phyloP scores from a whole-genome alignment of 1,140 invertebrate species.

The Marisa cornuarietis region DNA sequence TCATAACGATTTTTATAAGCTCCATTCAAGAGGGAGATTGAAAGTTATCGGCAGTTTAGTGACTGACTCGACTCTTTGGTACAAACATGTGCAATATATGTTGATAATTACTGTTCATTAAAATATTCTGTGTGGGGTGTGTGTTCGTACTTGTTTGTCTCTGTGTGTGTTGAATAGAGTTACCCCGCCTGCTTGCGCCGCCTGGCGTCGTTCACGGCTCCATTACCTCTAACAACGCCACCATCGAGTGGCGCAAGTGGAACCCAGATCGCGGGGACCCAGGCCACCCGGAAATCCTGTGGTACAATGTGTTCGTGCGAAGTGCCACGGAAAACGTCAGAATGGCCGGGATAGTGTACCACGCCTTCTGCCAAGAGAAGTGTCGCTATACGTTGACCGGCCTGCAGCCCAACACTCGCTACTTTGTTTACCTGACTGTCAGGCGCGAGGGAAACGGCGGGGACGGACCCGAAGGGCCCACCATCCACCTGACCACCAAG shows the following conservation, averaged over 20 bases:
- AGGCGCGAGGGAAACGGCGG: slow-evolving; percentile 50
- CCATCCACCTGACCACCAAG: slow-evolving; percentile 45
- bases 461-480: slow-evolving; percentile 48
- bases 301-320: slow-evolving; percentile 52
- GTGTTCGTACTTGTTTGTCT: no score
- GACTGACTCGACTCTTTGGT: no score
- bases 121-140: no score
- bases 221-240: slow-evolving; percentile 38
- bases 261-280: slow-evolving; percentile 47
- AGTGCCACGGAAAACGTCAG: slow-evolving; percentile 25
- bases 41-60: no score
- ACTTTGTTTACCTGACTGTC: slow-evolving; percentile 49
- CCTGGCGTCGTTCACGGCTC: slow-evolving; percentile 42
- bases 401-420: slow-evolving; percentile 51
- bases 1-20: no score
- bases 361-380: slow-evolving; percentile 47
- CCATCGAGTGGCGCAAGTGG: slow-evolving; percentile 54
- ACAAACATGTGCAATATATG: no score
- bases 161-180: slow-evolving; percentile 35
- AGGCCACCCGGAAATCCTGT: slow-evolving; percentile 50
- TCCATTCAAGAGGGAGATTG: no score
- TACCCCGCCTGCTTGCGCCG: slow-evolving; percentile 45
- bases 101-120: no score
- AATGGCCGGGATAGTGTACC: slow-evolving; percentile 40
- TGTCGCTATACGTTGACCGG: slow-evolving; percentile 48